Evolutionary conservation across 23 tunicate species (phyloP), one percentile per base, ranked within the genome.

Genomic region (Phallusia fumigata): DNA sequence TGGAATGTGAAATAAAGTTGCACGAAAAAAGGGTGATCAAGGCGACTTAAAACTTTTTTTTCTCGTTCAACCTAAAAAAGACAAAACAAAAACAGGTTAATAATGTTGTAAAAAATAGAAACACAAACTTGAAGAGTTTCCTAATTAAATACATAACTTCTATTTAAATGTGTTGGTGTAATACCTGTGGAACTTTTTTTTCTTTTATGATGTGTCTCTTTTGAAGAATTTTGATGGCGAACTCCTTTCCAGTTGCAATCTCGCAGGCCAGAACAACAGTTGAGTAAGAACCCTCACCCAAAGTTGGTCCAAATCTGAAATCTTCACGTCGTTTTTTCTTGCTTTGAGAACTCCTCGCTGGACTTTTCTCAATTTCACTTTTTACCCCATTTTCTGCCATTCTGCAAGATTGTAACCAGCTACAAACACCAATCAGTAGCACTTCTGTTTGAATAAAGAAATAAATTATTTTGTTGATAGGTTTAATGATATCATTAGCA

Each of bases 221-320:
- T 64, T 80, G 81, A 51, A 94, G 65, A 3, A 94, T 81, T 75
- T 94, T 94, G 0, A 94, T 77, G 6, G 98, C 98, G 79, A 58
- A 94, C 79, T 94, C 98, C 52, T 58, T 78, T n/a, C 90, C 90
- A 52, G 87, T 85, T 44, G 81, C 30, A 33, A 65, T 94, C 73
- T 89, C 94, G 21, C 84, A 75, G 0, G 94, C 98, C 0, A 94
- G 85, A 40, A 75, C 79, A 35, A 94, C 98, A 31, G 98, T 94
- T 19, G 98, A 94, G 73, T 86, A 94, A 26, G 98, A 94, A 2
- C 98, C 98, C 79, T 89, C 98, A 19, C 98, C 98, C 3, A 94
- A 82, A 32, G 85, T 84, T 83, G 88, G 93, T 5, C 98, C 98
- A 81, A 88, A 93, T 58, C 90, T 58, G 72, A 88, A 93, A 69